These are phyloP conservation scores for Drosophila grimshawi DNA, from an alignment of 1,140 invertebrate species.

Conservation along the genomic window DNA sequence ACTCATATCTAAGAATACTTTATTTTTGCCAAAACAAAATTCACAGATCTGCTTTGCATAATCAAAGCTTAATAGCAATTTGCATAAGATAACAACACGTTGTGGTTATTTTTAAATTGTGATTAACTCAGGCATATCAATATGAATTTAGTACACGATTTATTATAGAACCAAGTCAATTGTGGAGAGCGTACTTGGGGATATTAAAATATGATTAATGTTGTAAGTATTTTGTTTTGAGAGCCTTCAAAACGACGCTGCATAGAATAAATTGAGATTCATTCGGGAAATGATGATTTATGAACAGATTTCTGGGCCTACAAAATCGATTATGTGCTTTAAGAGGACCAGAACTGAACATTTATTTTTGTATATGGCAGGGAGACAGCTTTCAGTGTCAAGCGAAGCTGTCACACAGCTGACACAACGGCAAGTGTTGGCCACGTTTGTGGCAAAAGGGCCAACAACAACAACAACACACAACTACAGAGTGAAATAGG, in stretches of 20 bases:
- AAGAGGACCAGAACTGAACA: background rate
- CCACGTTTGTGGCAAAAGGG: slow-evolving; percentile 35
- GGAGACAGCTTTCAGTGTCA: slow-evolving; percentile 39
- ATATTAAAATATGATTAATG: slow-evolving; percentile 36
- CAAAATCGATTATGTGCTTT: slow-evolving; percentile 50
- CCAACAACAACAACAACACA: background rate
- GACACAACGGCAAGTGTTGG: slow-evolving; percentile 68
- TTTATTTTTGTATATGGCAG: too few species aligned
- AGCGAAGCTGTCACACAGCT: slow-evolving; percentile 66
- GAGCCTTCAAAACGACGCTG: background rate
- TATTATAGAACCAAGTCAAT: slow-evolving; percentile 18
- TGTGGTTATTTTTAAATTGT: too few species aligned
- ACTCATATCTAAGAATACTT: too few species aligned
- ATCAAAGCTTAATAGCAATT: too few species aligned
- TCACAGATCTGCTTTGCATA: too few species aligned
- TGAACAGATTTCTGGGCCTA: background rate
- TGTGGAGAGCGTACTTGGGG: background rate
- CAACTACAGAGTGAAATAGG: slow-evolving; percentile 1
- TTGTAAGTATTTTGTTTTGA: background rate
- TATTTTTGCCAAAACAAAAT: background rate
- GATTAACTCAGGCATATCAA: too few species aligned
- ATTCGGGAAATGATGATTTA: slow-evolving; percentile 34
- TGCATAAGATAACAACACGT: too few species aligned
- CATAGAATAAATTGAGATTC: slow-evolving; percentile 20
- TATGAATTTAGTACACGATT: background rate